Conservation (phyloP, 92 coral and sea anemone species). For the Epizoanthus ramosus region DNA sequence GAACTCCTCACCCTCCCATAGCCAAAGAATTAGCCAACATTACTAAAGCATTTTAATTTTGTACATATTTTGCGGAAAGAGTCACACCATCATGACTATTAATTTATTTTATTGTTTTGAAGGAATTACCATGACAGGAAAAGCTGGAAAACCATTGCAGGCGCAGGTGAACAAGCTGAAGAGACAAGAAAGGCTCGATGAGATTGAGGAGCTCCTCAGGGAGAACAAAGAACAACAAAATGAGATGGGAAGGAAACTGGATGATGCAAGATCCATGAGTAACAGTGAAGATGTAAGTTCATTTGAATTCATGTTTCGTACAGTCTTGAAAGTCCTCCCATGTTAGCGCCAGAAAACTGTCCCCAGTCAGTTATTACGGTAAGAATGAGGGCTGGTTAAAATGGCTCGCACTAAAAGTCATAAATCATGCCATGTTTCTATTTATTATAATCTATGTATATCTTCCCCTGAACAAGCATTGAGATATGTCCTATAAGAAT, state of each 20-base stretch:
- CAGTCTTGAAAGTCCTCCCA: too few relatives aligned
- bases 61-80: too few relatives aligned
- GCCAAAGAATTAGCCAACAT: too few relatives aligned
- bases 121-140: slow-evolving; percentile 35
- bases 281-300: slow-evolving; percentile 58
- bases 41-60: too few relatives aligned
- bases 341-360: too few relatives aligned
- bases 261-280: slow-evolving; percentile 71
- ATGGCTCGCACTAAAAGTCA: background rate
- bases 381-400: background rate
- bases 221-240: slow-evolving; percentile 69
- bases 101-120: background rate
- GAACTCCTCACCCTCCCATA: too few relatives aligned
- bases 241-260: slow-evolving; percentile 67
- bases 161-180: slow-evolving; percentile 84
- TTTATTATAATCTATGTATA: background rate
- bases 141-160: slow-evolving; percentile 55
- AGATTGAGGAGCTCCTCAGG: slow-evolving; percentile 67
- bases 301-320: too few relatives aligned
- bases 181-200: slow-evolving; percentile 82
- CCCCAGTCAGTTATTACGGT: too few relatives aligned
- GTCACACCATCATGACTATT: too few relatives aligned
- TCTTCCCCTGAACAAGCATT: background rate
- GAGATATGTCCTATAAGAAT: too few relatives aligned
- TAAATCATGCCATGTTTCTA: background rate